Percentiles rank a stretch among this genome's conserved stretches.
Conservation (phyloP, 2,888 invertebrate species). For the Tineola bisselliella region DNA sequence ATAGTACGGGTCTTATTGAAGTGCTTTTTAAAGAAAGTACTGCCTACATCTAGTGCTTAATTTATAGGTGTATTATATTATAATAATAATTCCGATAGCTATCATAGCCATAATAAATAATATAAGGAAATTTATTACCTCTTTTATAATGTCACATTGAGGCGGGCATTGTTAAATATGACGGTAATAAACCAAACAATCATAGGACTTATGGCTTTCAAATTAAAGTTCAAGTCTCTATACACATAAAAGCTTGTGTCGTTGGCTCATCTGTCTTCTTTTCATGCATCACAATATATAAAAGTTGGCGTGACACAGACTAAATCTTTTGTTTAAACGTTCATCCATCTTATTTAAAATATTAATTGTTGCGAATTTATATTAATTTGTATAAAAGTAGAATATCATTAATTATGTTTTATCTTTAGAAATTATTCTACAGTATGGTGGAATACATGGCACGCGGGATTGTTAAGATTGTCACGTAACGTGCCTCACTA, state of each 20-base stretch:
- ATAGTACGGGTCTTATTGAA: too few species aligned
- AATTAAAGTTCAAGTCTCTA: background rate
- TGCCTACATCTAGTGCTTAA: too few species aligned
- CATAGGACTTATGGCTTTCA: background rate
- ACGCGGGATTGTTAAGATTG: too few species aligned
- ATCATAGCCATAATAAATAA: constrained; percentile 10
- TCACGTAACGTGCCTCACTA: too few species aligned
- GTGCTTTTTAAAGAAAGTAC: too few species aligned
- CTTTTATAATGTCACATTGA: constrained; percentile 13
- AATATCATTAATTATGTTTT: too few species aligned
- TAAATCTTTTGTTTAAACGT: constrained; percentile 12
- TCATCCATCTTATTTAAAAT: constrained; percentile 9
- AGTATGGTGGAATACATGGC: too few species aligned
- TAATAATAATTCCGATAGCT: constrained; percentile 9
- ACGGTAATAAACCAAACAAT: background rate
- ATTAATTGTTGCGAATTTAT: background rate
- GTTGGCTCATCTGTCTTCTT: constrained; percentile 8
- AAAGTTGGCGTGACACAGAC: constrained; percentile 12
- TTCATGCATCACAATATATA: constrained; percentile 3
- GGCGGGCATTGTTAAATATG: background rate
- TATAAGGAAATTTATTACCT: constrained; percentile 7
- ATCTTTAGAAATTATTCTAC: too few species aligned
- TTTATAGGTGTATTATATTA: background rate
- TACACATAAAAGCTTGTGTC: background rate
- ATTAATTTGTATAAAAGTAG: background rate